Evolutionary conservation across 2,113 vertebrate genomes (phyloP).

Genomic region (Cottus gobio): DNA sequence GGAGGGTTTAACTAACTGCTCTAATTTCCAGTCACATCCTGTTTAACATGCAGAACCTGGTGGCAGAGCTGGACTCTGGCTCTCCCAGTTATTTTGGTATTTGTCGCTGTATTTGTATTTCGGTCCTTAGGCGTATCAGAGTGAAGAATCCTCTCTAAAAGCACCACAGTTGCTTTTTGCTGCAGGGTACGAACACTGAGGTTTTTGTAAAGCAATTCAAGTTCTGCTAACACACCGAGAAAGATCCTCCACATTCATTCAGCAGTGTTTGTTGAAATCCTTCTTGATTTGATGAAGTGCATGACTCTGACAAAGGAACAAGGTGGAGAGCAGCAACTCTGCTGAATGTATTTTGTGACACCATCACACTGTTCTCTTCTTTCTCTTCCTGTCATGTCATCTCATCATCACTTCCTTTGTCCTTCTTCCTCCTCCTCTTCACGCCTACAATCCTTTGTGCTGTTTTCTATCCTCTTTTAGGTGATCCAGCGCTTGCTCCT

Average conservation of each 20-base stretch:
- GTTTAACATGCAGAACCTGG: conserved; percentile 1
- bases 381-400: conserved; percentile 36
- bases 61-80: conserved; percentile 15
- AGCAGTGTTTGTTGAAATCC: conserved; percentile 19
- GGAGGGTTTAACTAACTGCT: conserved; percentile 1
- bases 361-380: conserved; percentile 22
- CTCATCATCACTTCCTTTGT: conserved; percentile 38
- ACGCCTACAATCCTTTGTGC: conserved; percentile 30
- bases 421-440: conserved; percentile 36
- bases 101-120: not conserved
- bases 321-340: conserved; percentile 18
- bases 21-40: conserved; percentile 20
- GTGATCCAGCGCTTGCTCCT: conserved; percentile 26
- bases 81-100: not conserved
- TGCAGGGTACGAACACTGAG: not conserved
- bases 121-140: not conserved
- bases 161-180: not conserved
- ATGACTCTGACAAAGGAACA: conserved; percentile 10
- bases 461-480: conserved; percentile 48
- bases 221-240: conserved; percentile 4
- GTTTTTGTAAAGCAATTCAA: conserved; percentile 9
- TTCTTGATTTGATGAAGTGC: conserved; percentile 18
- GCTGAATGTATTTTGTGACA: conserved; percentile 36
- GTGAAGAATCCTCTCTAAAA: conserved; percentile 1
- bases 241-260: conserved; percentile 26